These are phyloP conservation scores for Podabrus alpinus DNA, from an alignment of 2,888 invertebrate species.

Conservation along the genomic window DNA sequence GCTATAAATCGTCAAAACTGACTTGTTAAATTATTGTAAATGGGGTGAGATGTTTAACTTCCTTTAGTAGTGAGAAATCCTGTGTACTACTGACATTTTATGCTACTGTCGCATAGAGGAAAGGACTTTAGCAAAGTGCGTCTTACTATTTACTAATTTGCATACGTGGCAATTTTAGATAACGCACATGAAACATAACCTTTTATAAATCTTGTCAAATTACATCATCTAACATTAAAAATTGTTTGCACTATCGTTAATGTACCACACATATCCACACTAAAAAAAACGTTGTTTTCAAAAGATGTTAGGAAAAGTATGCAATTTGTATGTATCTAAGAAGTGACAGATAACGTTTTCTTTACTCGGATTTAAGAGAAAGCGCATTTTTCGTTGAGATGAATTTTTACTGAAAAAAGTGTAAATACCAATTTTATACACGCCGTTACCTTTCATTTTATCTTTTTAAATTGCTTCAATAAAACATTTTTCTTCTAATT, in stretches of 20 bases:
- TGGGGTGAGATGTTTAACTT: slow-evolving; percentile 3
- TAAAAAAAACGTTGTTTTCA: not conserved
- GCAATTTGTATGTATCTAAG: not conserved
- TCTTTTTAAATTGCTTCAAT: not conserved
- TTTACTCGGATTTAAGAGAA: not conserved
- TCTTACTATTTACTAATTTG: slow-evolving; percentile 5
- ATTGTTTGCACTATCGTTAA: not conserved
- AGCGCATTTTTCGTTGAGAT: not conserved
- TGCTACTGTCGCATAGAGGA: not conserved
- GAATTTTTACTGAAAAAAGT: not conserved
- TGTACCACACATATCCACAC: not conserved
- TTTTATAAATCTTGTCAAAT: not conserved
- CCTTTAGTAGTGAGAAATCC: slow-evolving; percentile 1
- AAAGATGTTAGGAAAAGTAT: not conserved
- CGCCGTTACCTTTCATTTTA: not conserved
- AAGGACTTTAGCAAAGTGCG: not conserved
- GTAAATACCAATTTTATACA: not conserved
- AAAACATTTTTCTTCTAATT: not conserved
- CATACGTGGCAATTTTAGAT: slow-evolving; percentile 13
- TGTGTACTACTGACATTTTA: slow-evolving; percentile 2
- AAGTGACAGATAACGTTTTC: not conserved
- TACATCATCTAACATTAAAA: not conserved
- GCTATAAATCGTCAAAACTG: slow-evolving; percentile 11
- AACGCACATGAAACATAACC: slow-evolving; percentile 7
- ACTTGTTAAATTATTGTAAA: slow-evolving; percentile 10